phyloP scores from a whole-genome alignment of 1,140 invertebrate species.

The Ruditapes philippinarum region DNA sequence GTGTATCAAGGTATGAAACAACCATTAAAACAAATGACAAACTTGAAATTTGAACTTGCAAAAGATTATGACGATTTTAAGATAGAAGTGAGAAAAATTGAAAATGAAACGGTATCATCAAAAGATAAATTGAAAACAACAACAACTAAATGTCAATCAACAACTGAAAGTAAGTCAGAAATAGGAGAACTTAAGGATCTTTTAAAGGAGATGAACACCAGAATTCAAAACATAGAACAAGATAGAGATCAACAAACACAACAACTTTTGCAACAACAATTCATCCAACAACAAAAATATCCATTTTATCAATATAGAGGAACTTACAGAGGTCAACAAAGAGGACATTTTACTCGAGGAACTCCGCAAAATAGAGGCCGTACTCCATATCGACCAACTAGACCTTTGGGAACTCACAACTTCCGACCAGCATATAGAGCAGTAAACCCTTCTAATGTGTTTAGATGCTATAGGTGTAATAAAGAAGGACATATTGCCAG shows the following conservation, averaged over 20 bases:
- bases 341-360: background rate
- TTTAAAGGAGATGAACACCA: background rate
- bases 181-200: background rate
- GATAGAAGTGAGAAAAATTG: constrained; percentile 26
- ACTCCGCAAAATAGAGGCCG: background rate
- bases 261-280: background rate
- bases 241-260: background rate
- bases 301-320: background rate
- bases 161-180: background rate
- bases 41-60: background rate
- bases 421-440: background rate
- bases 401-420: background rate
- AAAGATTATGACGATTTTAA: constrained; percentile 1
- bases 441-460: background rate
- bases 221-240: background rate
- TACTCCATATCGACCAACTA: background rate
- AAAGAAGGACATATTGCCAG: background rate
- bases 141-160: background rate
- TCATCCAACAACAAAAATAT: background rate
- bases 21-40: background rate
- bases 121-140: background rate
- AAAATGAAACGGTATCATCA: background rate
- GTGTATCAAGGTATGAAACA: background rate
- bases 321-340: background rate
- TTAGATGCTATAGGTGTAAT: background rate